phyloP scores from a whole-genome alignment of 2,888 invertebrate species.

The Drosophila picticornis region DNA sequence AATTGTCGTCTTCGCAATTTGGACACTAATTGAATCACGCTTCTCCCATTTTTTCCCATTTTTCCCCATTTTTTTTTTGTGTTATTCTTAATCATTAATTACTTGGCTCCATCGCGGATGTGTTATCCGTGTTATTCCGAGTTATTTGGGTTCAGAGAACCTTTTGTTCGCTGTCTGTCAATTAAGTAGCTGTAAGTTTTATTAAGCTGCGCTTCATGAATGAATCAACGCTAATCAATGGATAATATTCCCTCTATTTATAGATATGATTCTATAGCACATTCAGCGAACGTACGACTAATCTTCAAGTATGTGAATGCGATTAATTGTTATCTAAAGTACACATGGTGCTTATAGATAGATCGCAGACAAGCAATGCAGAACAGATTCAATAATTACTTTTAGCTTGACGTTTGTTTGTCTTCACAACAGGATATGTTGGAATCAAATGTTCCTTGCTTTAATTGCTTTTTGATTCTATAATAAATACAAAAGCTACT shows the following conservation, averaged over 20 bases:
- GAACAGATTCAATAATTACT: neutral
- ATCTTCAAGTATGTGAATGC: conserved; percentile 28
- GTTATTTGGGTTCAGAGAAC: conserved; percentile 58
- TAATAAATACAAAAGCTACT: neutral
- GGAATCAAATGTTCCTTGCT: neutral
- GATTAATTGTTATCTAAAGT: conserved; percentile 70
- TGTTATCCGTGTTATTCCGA: conserved; percentile 32
- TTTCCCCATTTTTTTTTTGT: conserved; percentile 14
- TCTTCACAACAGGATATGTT: neutral
- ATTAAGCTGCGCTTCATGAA: conserved; percentile 58
- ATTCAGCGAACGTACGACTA: conserved; percentile 4
- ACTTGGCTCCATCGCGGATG: conserved; percentile 59
- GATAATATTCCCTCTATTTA: conserved; percentile 61
- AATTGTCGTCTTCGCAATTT: conserved; percentile 65
- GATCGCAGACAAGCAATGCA: neutral
- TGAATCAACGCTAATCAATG: conserved; percentile 61
- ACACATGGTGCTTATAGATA: conserved; percentile 42
- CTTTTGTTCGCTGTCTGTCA: conserved; percentile 52
- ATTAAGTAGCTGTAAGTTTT: conserved; percentile 38
- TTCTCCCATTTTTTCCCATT: conserved; percentile 58
- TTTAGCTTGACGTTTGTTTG: neutral
- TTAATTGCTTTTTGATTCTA: neutral
- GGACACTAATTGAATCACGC: conserved; percentile 76
- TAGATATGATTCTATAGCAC: conserved; percentile 57
- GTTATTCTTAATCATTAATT: conserved; percentile 49